Conservation (phyloP, 2,888 invertebrate species). For the Ectobius pallidus region DNA sequence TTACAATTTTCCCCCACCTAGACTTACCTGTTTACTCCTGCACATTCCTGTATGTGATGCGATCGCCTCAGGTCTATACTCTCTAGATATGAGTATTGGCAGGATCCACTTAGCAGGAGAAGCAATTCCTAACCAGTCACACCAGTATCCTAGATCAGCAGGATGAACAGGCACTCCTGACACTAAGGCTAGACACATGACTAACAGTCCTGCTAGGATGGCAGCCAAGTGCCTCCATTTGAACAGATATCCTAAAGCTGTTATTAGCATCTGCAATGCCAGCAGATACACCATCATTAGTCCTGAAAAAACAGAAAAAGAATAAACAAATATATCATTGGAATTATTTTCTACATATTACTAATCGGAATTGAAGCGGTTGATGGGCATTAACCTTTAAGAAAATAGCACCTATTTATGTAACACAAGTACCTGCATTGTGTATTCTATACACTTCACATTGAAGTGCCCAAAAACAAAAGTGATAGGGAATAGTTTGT, state of each 20-base stretch:
- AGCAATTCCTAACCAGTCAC: conserved; percentile 69
- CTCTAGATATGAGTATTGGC: conserved; percentile 68
- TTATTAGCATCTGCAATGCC: conserved; percentile 51
- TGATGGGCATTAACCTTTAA: too few relatives aligned
- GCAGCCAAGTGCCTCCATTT: conserved; percentile 67
- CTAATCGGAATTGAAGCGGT: too few relatives aligned
- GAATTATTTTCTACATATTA: too few relatives aligned
- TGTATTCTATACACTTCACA: too few relatives aligned
- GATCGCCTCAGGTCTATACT: conserved; percentile 69
- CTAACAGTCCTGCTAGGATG: conserved; percentile 63
- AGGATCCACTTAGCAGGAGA: conserved; percentile 78
- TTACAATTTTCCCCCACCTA: too few relatives aligned
- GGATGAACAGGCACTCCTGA: conserved; percentile 74
- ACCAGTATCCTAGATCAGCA: conserved; percentile 68
- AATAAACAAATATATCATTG: too few relatives aligned
- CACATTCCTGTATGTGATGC: conserved; percentile 64
- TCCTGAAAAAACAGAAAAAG: conserved; percentile 56
- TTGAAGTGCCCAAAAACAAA: too few relatives aligned
- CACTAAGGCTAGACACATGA: conserved; percentile 65
- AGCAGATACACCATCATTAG: conserved; percentile 66
- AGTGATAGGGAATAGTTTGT: too few relatives aligned
- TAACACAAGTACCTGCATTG: too few relatives aligned
- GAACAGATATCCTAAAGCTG: conserved; percentile 70
- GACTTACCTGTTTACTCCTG: conserved; percentile 56
- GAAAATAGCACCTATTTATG: background rate